Percentiles rank a stretch among this genome's conserved stretches.
These are phyloP conservation scores for Hyles euphorbiae DNA, from an alignment of 1,140 invertebrate genomes.

Conservation along the genomic window DNA sequence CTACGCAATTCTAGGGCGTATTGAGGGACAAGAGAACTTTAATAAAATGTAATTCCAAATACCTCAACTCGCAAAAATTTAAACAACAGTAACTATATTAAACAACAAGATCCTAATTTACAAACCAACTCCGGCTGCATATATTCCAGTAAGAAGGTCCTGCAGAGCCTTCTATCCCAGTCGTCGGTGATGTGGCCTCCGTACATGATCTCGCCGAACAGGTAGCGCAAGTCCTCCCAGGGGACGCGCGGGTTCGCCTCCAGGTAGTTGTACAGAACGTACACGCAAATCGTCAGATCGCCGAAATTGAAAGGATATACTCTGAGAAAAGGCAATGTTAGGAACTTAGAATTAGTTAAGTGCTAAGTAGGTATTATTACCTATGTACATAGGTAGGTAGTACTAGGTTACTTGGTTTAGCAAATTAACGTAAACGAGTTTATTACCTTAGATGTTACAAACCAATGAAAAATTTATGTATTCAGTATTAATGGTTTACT, in stretches of 20 bases:
- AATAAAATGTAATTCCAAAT: no score
- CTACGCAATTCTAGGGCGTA: no score
- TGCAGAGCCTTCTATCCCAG: constrained; percentile 93
- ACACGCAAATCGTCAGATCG: constrained; percentile 94
- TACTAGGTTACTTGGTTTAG: no score
- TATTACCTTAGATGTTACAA: no score
- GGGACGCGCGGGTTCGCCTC: constrained; percentile 91
- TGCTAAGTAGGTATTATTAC: no score
- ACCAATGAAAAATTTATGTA: no score
- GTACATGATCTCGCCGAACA: constrained; percentile 98
- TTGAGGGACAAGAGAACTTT: no score
- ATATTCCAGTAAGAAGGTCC: constrained; percentile 92
- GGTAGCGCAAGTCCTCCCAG: constrained; percentile 94
- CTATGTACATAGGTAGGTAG: no score
- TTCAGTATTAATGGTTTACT: no score
- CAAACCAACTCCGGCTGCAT: constrained; percentile 87
- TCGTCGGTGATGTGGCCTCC: constrained; percentile 98
- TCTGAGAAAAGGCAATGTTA: constrained; percentile 36
- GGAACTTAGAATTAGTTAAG: neutral
- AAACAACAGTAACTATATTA: no score
- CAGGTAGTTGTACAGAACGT: constrained; percentile 94
- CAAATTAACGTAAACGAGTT: no score
- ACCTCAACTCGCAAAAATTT: no score
- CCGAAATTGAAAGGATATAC: constrained; percentile 87
- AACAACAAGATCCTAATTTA: neutral